Evolutionary conservation across 2,888 invertebrate genomes (phyloP).

Genomic region (Apamea crenata): DNA sequence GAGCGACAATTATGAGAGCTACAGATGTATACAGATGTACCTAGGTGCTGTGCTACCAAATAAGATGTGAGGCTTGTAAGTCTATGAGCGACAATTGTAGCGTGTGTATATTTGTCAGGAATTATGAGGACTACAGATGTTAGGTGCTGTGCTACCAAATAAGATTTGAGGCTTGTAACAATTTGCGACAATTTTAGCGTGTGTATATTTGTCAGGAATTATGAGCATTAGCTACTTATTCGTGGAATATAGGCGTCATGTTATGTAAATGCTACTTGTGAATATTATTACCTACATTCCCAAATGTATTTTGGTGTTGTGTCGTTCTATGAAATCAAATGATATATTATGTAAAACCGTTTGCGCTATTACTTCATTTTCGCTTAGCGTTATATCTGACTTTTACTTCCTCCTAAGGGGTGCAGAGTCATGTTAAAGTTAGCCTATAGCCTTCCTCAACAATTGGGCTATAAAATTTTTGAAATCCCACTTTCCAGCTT

Average conservation of each 20-base stretch:
- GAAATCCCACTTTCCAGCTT: not conserved
- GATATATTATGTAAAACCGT: not conserved
- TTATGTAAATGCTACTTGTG: too few relatives aligned
- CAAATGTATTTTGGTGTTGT: not conserved
- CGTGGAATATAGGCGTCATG: not conserved
- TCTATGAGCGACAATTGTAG: not conserved
- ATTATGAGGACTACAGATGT: not conserved
- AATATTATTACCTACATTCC: not conserved
- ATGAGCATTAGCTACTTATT: not conserved
- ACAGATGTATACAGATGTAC: too few relatives aligned
- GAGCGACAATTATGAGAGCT: not conserved
- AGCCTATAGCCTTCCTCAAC: not conserved
- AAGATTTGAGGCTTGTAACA: not conserved
- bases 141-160: not conserved
- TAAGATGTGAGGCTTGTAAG: slow-evolving; percentile 1
- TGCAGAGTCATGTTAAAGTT: not conserved
- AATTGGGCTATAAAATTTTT: not conserved
- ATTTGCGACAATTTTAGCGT: not conserved
- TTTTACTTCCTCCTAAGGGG: not conserved
- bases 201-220: not conserved
- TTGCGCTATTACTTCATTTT: not conserved
- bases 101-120: not conserved
- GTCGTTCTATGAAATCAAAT: not conserved
- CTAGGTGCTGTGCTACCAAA: not conserved
- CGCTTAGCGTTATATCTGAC: not conserved